Percentiles rank a stretch among this genome's conserved stretches.
phyloP scores from a whole-genome alignment of 2,888 invertebrate species.

The Acleris holmiana region DNA sequence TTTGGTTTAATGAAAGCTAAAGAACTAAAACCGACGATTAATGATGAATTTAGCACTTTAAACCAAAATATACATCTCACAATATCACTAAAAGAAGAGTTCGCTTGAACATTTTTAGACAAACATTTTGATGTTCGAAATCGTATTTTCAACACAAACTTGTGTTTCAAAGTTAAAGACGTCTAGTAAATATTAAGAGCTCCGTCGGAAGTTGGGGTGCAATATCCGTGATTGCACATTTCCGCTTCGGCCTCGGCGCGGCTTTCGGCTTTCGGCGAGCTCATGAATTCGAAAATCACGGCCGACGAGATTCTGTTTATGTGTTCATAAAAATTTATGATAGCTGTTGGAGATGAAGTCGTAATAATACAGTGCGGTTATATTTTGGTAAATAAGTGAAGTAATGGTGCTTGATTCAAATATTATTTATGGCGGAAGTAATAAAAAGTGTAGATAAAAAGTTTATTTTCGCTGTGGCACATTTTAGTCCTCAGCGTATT shows the following conservation, averaged over 20 bases:
- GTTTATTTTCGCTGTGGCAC: neutral
- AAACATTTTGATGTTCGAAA: slow-evolving; percentile 31
- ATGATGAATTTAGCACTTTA: neutral
- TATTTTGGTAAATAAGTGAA: slow-evolving; percentile 28
- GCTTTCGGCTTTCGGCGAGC: slow-evolving; percentile 28
- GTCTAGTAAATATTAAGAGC: slow-evolving; percentile 36
- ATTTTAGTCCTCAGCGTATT: no score
- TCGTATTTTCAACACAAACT: slow-evolving; percentile 32
- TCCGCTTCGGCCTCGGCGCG: slow-evolving; percentile 30
- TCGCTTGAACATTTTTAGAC: slow-evolving; percentile 16
- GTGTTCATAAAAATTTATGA: slow-evolving; percentile 37
- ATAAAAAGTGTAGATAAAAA: neutral
- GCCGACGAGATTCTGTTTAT: slow-evolving; percentile 32
- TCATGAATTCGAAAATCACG: slow-evolving; percentile 37
- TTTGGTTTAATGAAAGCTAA: no score
- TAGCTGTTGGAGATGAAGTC: slow-evolving; percentile 23
- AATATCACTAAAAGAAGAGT: slow-evolving; percentile 19
- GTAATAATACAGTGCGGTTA: slow-evolving; percentile 30
- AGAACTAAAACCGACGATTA: slow-evolving; percentile 3
- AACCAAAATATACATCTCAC: slow-evolving; percentile 1
- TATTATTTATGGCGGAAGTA: neutral
- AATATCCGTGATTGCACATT: slow-evolving; percentile 39
- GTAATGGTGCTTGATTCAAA: slow-evolving; percentile 16
- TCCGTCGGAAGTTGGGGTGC: slow-evolving; percentile 34
- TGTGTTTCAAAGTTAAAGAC: slow-evolving; percentile 34